These are phyloP conservation scores for Xylota segnis DNA, from an alignment of 2,888 invertebrate genomes.

Conservation along the genomic window DNA sequence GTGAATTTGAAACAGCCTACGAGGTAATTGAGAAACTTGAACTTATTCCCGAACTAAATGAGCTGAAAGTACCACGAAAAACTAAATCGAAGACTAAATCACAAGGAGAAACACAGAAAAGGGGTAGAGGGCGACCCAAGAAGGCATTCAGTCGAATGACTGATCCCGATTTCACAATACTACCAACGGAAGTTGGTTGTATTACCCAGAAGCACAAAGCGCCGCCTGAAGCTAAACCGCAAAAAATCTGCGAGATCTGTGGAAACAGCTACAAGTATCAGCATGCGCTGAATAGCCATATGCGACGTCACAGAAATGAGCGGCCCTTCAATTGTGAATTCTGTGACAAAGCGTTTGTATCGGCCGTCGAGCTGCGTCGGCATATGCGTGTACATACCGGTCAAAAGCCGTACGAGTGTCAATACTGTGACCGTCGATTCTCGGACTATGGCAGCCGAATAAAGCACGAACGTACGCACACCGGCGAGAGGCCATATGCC, in stretches of 20 bases:
- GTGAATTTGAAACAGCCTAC: slow-evolving; percentile 34
- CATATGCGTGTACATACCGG: slow-evolving; percentile 84
- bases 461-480: slow-evolving; percentile 84
- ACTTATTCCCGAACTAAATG: slow-evolving; percentile 35
- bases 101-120: slow-evolving; percentile 17
- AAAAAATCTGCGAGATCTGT: slow-evolving; percentile 83
- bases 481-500: slow-evolving; percentile 83
- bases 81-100: slow-evolving; percentile 1
- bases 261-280: slow-evolving; percentile 84
- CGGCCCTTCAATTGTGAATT: slow-evolving; percentile 82
- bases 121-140: slow-evolving; percentile 72
- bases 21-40: slow-evolving; percentile 63
- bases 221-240: slow-evolving; percentile 77
- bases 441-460: slow-evolving; percentile 84
- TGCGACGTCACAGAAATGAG: slow-evolving; percentile 83
- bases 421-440: slow-evolving; percentile 83
- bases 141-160: slow-evolving; percentile 5
- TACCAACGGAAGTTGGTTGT: not conserved
- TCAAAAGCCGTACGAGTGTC: slow-evolving; percentile 83
- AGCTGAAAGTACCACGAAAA: not conserved
- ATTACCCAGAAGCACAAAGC: slow-evolving; percentile 8
- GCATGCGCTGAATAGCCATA: slow-evolving; percentile 83
- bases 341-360: slow-evolving; percentile 83
- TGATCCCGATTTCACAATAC: not conserved
- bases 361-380: slow-evolving; percentile 83